Evolutionary conservation across 2,888 invertebrate species (phyloP).

Genomic region (Tyria jacobaeae): DNA sequence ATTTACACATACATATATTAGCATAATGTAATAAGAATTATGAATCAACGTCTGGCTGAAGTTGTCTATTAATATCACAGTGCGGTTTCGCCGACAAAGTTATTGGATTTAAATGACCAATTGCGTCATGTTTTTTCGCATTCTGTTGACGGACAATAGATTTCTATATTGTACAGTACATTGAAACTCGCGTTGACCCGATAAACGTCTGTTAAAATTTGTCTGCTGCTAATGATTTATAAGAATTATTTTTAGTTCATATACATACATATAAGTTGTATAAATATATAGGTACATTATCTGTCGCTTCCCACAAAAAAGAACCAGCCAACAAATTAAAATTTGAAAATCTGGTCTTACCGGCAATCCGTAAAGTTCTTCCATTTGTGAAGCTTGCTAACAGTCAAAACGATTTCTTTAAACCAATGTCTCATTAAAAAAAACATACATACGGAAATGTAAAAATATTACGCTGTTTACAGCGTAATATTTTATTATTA

Average conservation of each 20-base stretch:
- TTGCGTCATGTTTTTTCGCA: constrained; percentile 77
- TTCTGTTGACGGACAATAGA: constrained; percentile 76
- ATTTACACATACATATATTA: constrained; percentile 19
- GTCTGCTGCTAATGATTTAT: constrained; percentile 28
- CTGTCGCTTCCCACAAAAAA: not conserved
- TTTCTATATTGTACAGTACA: constrained; percentile 63
- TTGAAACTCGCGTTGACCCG: constrained; percentile 58
- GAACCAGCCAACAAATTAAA: not conserved
- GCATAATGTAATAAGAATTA: constrained; percentile 39
- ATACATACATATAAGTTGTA: not conserved
- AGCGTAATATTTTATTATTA: too few relatives aligned
- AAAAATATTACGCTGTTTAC: too few relatives aligned
- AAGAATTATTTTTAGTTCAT: not conserved
- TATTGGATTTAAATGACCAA: constrained; percentile 79
- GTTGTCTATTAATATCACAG: constrained; percentile 69
- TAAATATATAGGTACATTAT: too few relatives aligned
- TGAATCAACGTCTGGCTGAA: constrained; percentile 50
- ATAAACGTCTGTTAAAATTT: constrained; percentile 42
- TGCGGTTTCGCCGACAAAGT: constrained; percentile 75
- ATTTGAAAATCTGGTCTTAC: not conserved
- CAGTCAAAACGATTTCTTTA: too few relatives aligned
- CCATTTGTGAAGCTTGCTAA: not conserved
- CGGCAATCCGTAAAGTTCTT: not conserved
- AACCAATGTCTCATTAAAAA: too few relatives aligned
- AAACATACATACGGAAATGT: too few relatives aligned